A percentile compares a stretch with the other conserved stretches of the same genome.
phyloP scores from a whole-genome alignment of 1,140 invertebrate genomes.

The Oryctes rhinoceros region DNA sequence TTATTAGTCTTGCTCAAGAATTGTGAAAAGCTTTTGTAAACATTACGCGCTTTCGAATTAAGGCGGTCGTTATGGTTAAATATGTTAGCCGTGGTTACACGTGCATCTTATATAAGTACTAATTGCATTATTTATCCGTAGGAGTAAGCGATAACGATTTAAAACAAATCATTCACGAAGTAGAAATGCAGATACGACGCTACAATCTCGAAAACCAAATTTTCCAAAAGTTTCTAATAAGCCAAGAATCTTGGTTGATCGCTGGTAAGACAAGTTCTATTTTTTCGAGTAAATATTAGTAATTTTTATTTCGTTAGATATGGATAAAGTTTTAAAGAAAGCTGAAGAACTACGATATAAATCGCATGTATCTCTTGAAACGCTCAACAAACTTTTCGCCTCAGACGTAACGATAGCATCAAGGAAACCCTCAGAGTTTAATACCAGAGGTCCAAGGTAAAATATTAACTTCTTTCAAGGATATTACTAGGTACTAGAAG shows the following conservation, averaged over 20 bases:
- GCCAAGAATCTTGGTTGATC: background rate
- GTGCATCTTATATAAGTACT: too few species aligned
- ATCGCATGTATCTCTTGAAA: background rate
- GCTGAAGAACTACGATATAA: background rate
- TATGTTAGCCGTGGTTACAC: too few species aligned
- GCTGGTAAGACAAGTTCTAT: background rate
- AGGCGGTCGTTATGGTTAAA: too few species aligned
- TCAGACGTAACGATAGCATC: background rate
- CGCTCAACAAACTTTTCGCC: background rate
- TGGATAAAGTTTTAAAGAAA: background rate
- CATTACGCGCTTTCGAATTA: too few species aligned
- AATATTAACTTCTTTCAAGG: background rate
- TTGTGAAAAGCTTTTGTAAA: too few species aligned
- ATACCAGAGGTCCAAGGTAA: constrained; percentile 6
- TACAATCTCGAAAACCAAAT: background rate
- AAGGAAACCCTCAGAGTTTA: background rate
- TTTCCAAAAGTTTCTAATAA: background rate
- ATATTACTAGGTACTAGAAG: too few species aligned
- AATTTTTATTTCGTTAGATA: constrained; percentile 6
- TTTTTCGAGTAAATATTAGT: background rate
- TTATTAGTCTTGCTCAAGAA: too few species aligned
- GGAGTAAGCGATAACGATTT: too few species aligned
- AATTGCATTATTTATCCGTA: too few species aligned
- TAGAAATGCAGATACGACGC: background rate
- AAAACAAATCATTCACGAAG: background rate